Evolutionary conservation across 2,113 vertebrate genomes (phyloP).

Genomic region (Xiphophorus maculatus): DNA sequence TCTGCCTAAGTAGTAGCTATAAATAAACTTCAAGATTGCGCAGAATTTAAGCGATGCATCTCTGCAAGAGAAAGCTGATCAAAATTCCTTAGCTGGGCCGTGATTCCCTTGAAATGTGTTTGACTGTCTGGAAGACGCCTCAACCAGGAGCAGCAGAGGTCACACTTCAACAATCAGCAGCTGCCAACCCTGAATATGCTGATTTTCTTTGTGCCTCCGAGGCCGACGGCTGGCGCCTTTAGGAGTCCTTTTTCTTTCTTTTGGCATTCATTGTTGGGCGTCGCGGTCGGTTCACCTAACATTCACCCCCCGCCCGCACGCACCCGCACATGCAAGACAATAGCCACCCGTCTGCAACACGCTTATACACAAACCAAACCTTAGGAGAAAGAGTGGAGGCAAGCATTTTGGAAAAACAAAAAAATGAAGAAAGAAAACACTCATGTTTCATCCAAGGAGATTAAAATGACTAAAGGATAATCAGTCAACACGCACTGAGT

Average conservation of each 20-base stretch:
- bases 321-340: constrained; percentile 33
- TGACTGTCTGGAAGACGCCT: constrained; percentile 50
- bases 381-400: constrained; percentile 5
- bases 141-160: constrained; percentile 37
- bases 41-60: constrained; percentile 11
- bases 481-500: neutral
- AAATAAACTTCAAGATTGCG: neutral
- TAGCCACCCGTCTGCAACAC: constrained; percentile 43
- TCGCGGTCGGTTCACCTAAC: constrained; percentile 31
- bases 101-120: constrained; percentile 42
- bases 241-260: neutral
- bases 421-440: neutral
- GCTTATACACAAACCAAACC: constrained; percentile 29
- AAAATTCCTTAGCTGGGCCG: constrained; percentile 55
- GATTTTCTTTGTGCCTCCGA: constrained; percentile 68
- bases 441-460: neutral
- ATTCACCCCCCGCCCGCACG: neutral
- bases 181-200: constrained; percentile 76
- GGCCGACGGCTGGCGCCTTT: constrained; percentile 38
- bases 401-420: neutral
- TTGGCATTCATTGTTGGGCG: constrained; percentile 50
- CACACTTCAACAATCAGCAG: constrained; percentile 73
- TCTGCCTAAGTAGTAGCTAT: neutral
- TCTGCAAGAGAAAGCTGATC: constrained; percentile 9
- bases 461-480: neutral